phyloP scores from a whole-genome alignment of 2,797 vertebrate species.

The Smutsia gigantea region DNA sequence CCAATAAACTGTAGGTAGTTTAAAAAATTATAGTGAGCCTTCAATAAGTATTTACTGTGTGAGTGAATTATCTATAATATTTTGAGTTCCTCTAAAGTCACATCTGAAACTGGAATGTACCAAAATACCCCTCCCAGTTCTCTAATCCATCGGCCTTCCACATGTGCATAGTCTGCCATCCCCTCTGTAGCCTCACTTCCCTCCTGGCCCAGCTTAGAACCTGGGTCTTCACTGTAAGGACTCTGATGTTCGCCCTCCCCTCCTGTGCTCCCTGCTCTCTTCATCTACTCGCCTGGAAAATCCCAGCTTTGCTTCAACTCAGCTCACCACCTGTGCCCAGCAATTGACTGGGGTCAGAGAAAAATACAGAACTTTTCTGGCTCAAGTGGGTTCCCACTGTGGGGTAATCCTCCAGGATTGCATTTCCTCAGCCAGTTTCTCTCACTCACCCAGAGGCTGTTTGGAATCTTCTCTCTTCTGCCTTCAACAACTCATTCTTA shows the following conservation, averaged over 20 bases:
- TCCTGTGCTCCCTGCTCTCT: neutral
- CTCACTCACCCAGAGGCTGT: neutral
- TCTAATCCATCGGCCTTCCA: neutral
- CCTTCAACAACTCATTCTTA: neutral
- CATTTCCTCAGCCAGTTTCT: fast-evolving
- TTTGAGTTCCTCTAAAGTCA: constrained; percentile 28
- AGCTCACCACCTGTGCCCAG: neutral
- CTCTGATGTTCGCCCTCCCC: neutral
- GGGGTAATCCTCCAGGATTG: fast-evolving
- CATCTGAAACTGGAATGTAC: constrained; percentile 33
- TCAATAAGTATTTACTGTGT: neutral
- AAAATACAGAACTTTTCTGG: neutral
- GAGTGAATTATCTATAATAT: neutral
- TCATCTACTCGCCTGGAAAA: neutral
- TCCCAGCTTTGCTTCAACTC: neutral
- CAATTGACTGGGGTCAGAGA: neutral
- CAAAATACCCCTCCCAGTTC: neutral
- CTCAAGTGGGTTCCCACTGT: neutral
- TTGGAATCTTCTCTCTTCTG: neutral
- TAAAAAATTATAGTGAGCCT: neutral
- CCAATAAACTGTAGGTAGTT: neutral
- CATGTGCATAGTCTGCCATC: neutral
- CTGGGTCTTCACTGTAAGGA: neutral
- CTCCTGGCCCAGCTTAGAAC: neutral
- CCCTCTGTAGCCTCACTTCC: neutral